Evolutionary conservation across 2,797 vertebrate species (phyloP), one percentile per base, ranked within the genome.

Genomic region (Tokudaia muenninki): DNA sequence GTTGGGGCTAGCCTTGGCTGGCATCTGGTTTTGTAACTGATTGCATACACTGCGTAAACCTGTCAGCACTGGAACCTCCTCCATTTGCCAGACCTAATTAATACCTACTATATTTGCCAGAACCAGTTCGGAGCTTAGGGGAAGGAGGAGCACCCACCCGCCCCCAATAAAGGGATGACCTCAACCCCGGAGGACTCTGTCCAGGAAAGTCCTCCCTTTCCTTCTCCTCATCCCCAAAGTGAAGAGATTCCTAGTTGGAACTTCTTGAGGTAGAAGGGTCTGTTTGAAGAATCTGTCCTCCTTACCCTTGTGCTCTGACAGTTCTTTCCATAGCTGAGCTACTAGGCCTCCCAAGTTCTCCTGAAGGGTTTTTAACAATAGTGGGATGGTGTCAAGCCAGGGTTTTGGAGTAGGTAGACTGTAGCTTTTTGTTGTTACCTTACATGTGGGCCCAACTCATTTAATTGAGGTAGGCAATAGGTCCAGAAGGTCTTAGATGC

Each of bases 181-280:
- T 55, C 90, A 70, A 6, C 41, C 6, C 24, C 8, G 22, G 47
- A 37, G 52, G 57, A 80, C 55, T 65, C 57, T 82, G 93, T 87
- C 75, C 70, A 81, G 44, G 87, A 88, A 37, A 90, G 9, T 14
- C 50, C 24, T 63, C 29, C 57, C 19, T 61, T 75, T 61, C 59
- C 55, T 59, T 61, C 19, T 13, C 31, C 37, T 83, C 47, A 17
- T 16, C 67, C 52, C 31, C 52, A 6, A 50, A 61, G 34, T 44
- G 31, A 82, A 94, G 75, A 44, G 47, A n/a, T 44, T 90, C 63
- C 89, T 78, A 4, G 50, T 59, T 78, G 17, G 74, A 70, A 16
- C 63, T 82, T 67, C 91, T 74, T 29, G 26, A 92, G 83, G 78
- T 29, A 91, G 47, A 92, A 91, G 77, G 75, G 67, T 13, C 26